Base-by-base conservation (phyloP, 2,888 invertebrate species). In the Thymelicus acteon region DNA sequence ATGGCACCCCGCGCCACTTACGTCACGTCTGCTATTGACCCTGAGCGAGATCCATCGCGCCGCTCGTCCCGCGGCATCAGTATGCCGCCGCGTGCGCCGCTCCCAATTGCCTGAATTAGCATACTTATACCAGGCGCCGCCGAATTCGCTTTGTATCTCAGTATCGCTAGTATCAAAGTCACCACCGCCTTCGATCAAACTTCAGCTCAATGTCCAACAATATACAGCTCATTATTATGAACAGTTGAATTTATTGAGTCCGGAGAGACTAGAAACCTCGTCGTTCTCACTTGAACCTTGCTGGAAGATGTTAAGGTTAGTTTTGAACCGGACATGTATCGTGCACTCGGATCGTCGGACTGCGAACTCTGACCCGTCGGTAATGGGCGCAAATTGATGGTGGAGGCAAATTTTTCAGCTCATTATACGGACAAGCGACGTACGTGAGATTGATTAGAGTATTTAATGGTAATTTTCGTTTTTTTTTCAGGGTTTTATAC, bases 61-160 rank as follows among this genome's bases (percentile, higher is more conserved):
- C 66, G 40, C 8, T 39, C n/a, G 8, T 15, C 57, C 44, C 31
- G n/a, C 52, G 31, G 71, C 82, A 87, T 88, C 84, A 85, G 84
- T 60, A 63, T 84, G 88, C 73, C 80, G 77, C 78, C 75, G 63
- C 49, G 49, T 39, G 63, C 48, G 63, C 49, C 47, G 79, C 80
- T 80, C 78, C 79, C 91, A 91, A 90, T 90, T 91, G 89, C 79
- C 82, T 77, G 79, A 86, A 92, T 92, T 92, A 90, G 90, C 91
- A 91, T 91, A 91, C 85, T 85, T 84, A 82, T 58, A 84, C 73
- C 78, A 84, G 84, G 85, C 89, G 87, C 88, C 88, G 88, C 87
- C 87, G 80, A 87, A 88, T 85, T 86, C 85, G 82, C 82, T 84
- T 86, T 85, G 85, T 86, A 83, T 79, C 82, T 84, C 86, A 85